Conservation (phyloP, 2,888 invertebrate genomes). For the Polyommatus iphigenia region DNA sequence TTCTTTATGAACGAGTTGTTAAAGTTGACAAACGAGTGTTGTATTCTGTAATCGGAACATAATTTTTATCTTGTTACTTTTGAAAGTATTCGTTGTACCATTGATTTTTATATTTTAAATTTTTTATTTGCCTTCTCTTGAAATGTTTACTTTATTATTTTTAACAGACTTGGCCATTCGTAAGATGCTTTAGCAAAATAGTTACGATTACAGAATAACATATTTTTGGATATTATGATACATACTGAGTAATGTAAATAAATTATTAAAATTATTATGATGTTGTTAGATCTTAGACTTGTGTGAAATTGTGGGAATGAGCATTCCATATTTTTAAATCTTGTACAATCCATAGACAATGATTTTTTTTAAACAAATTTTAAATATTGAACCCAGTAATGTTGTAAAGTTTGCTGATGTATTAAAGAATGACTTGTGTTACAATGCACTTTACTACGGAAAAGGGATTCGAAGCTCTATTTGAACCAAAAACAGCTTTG, state of each 20-base stretch:
- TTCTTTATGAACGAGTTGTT: constrained; percentile 26
- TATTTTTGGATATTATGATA: neutral
- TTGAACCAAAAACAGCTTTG: neutral
- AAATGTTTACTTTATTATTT: neutral
- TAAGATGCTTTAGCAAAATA: constrained; percentile 1
- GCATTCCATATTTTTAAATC: constrained; percentile 18
- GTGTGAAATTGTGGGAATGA: constrained; percentile 18
- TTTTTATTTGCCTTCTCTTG: neutral
- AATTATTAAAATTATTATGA: constrained; percentile 13
- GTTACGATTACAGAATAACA: constrained; percentile 17
- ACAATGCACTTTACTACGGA: neutral
- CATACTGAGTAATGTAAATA: constrained; percentile 23
- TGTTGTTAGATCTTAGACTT: constrained; percentile 22
- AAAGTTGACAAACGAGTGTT: constrained; percentile 1
- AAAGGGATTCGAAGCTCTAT: neutral
- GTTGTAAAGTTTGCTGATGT: neutral
- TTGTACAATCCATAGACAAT: constrained; percentile 1
- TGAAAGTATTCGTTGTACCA: neutral
- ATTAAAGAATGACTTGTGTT: neutral
- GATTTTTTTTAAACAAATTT: neutral
- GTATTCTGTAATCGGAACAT: constrained; percentile 19
- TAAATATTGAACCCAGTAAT: neutral
- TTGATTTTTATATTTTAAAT: neutral
- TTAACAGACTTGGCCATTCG: neutral
- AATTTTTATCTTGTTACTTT: neutral